Evolutionary conservation across 2,113 vertebrate species (phyloP).

Genomic region (Pogonocichla stellata): DNA sequence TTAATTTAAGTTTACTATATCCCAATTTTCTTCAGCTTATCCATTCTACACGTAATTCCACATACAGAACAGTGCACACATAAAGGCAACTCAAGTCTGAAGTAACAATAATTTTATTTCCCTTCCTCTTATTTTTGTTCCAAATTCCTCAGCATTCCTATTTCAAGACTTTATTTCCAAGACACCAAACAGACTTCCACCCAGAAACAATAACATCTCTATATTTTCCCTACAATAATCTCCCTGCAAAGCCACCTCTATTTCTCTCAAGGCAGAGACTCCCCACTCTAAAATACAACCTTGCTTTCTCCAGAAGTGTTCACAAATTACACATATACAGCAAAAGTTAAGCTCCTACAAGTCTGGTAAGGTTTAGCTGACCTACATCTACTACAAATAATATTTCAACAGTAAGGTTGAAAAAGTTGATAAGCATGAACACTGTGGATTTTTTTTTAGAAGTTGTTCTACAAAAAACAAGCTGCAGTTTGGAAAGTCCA

Average conservation of each 20-base stretch:
- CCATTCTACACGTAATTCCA: neutral
- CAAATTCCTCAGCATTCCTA: neutral
- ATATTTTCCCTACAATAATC: neutral
- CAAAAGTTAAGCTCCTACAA: neutral
- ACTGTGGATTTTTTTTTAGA: neutral
- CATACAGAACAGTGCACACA: neutral
- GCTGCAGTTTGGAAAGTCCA: neutral
- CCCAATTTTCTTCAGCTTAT: neutral
- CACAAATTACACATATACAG: fast-evolving
- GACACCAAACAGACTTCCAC: neutral
- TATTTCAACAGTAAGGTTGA: neutral
- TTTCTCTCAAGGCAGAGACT: neutral
- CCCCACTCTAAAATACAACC: neutral
- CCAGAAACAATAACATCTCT: neutral
- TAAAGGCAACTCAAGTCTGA: neutral
- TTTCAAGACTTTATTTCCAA: neutral
- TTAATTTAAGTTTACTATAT: neutral
- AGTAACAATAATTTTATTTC: neutral
- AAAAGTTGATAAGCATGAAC: neutral
- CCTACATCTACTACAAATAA: neutral
- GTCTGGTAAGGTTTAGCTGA: neutral
- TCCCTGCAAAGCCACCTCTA: neutral
- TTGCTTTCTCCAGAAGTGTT: neutral
- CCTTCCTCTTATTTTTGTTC: neutral
- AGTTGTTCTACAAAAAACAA: neutral